A percentile compares a stretch with the other conserved stretches of the same genome.
Conservation (phyloP, 2,113 vertebrate genomes). For the Vombatus ursinus region DNA sequence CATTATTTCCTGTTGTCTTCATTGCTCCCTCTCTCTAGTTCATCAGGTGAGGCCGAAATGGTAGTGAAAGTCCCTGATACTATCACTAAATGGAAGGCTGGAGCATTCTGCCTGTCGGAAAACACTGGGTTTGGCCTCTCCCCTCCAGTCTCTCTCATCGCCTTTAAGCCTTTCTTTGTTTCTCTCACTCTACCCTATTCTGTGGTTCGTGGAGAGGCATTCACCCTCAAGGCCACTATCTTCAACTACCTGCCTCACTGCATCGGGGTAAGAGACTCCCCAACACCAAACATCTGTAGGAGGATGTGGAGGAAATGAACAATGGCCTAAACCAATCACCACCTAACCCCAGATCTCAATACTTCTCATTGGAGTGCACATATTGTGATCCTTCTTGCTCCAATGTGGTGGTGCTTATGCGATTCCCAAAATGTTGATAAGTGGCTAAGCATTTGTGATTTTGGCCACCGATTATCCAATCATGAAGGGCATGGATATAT, state of each 20-base stretch:
- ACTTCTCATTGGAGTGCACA: neutral
- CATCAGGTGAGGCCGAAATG: conserved; percentile 82
- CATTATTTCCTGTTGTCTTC: conserved; percentile 8
- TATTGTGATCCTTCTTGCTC: neutral
- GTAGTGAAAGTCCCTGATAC: conserved; percentile 87
- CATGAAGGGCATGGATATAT: neutral
- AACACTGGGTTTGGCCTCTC: conserved; percentile 89
- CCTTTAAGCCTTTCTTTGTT: conserved; percentile 94
- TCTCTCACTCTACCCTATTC: conserved; percentile 91
- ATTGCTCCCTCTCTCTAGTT: conserved; percentile 74
- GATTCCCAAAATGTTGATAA: neutral
- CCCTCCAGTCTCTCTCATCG: conserved; percentile 79
- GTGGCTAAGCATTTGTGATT: neutral
- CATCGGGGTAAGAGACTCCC: conserved; percentile 86
- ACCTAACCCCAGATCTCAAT: neutral
- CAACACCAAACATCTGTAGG: too few species aligned
- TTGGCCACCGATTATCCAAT: neutral
- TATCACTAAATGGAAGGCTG: conserved; percentile 93
- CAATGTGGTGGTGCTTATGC: neutral
- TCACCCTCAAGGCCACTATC: conserved; percentile 89
- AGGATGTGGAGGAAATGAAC: neutral
- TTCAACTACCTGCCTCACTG: conserved; percentile 90
- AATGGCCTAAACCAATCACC: neutral
- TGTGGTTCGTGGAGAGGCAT: conserved; percentile 89
- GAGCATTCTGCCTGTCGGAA: conserved; percentile 87